Evolutionary conservation across 1,140 invertebrate genomes (phyloP), one percentile per base, ranked within the genome.

Genomic region (Macrobrachium rosenbergii): DNA sequence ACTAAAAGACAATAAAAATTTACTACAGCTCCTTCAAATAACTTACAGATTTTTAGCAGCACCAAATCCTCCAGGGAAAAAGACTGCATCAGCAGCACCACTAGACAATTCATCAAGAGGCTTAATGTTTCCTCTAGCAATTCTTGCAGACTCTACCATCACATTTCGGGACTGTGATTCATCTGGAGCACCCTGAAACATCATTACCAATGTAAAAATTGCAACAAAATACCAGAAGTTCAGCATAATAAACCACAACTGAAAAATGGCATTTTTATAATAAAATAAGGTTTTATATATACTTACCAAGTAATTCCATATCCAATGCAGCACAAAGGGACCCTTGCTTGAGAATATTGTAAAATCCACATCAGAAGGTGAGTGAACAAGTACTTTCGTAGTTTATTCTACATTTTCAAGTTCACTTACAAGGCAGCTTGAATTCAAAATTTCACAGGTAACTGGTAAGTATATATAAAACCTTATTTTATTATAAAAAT

Each of bases 1-100:
- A 3, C 28, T 3, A 37, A 3, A 37, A 37, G 28, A 37, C 28
- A 37, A 37, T 2, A 2, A 2, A 37, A 37, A 37, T 37, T 37
- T 14, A 72, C 67, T 12, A 17, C 37, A 89, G 2, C 17, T n/a
- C 8, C n/a, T 28, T 89, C 64, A 19, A 16, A 58, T 28, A 19
- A 92, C 93, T 92, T 90, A 95, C 93, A 95, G 91, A 90, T 94
- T 94, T 88, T 94, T 94, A 2, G 94, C 94, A 58, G 92, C 94
- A 5, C 94, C 94, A 92, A 94, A 94, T 80, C 94, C 94, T 76
- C 94, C 94, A 62, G 94, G 94, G 87, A 95, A 93, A 19, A 95
- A 91, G 17, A 95, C 91, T 28, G 92, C 94, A 91, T 92, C 92
- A 84, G 92, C 93, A 19, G 89, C 88, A 23, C 90, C 89, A 5